Conservation (phyloP, 2,888 invertebrate species). For the Dendrolimus pini region DNA sequence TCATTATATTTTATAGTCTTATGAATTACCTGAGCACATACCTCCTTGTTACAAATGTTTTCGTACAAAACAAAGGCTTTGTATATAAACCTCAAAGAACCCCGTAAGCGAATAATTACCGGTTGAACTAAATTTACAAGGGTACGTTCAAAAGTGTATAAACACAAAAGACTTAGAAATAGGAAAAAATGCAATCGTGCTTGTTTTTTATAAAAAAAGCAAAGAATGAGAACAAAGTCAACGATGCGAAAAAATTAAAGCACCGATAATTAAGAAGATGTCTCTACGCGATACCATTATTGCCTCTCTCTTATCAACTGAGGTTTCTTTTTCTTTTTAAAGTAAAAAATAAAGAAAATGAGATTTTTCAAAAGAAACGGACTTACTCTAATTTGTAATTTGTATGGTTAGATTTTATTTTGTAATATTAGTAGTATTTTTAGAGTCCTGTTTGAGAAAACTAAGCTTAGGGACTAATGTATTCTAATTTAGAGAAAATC, state of each 20-base stretch:
- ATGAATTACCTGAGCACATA: too few species aligned
- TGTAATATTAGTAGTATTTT: too few species aligned
- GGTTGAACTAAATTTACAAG: conserved; percentile 12
- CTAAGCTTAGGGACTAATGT: too few species aligned
- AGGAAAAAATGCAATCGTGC: conserved; percentile 19
- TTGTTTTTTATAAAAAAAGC: conserved; percentile 15
- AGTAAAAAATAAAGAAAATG: neutral
- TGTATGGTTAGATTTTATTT: neutral
- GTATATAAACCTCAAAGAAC: too few species aligned
- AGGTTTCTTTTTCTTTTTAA: neutral
- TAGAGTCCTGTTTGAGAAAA: too few species aligned
- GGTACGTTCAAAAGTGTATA: conserved; percentile 19
- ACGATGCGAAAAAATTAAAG: conserved; percentile 16
- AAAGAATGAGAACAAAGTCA: conserved; percentile 12
- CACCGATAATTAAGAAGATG: conserved; percentile 20
- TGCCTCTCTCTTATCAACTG: conserved; percentile 2
- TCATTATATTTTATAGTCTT: too few species aligned
- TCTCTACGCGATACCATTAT: conserved; percentile 7
- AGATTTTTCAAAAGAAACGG: neutral
- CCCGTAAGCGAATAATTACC: conserved; percentile 17
- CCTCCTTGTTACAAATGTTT: too few species aligned
- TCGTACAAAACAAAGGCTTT: too few species aligned
- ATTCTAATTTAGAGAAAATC: too few species aligned
- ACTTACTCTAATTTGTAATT: neutral
- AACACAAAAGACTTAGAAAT: conserved; percentile 26